Percentiles rank a stretch among this genome's conserved stretches.
Evolutionary conservation across 2,797 vertebrate species (phyloP).

Genomic region (Anas bernieri): DNA sequence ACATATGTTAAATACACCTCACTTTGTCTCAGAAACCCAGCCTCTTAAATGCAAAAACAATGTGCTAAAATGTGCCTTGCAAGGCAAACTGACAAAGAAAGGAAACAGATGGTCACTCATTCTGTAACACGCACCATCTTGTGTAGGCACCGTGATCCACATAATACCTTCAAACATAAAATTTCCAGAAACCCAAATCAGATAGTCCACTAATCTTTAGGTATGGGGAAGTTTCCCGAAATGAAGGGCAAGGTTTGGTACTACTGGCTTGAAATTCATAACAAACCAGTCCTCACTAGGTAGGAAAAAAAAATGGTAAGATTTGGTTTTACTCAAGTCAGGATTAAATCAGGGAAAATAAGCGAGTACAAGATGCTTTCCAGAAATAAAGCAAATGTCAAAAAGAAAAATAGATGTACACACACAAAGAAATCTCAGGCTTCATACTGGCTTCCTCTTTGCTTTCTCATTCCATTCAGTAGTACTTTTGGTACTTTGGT

Average conservation of each 20-base stretch:
- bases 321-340: neutral
- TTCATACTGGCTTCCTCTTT: neutral
- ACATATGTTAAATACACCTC: neutral
- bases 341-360: neutral
- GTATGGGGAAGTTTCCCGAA: neutral
- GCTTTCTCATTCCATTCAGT: neutral
- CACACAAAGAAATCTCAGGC: neutral
- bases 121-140: accelerated
- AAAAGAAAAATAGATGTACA: neutral
- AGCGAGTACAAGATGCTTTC: neutral
- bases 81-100: neutral
- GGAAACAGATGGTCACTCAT: neutral
- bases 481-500: neutral
- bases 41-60: neutral
- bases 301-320: neutral
- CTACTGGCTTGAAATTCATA: neutral
- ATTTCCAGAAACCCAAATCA: neutral
- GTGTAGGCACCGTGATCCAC: neutral
- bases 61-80: neutral
- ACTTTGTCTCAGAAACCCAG: neutral
- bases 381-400: neutral
- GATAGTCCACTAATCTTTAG: neutral
- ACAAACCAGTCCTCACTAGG: neutral
- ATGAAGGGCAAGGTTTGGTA: neutral
- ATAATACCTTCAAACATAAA: neutral